Base-by-base conservation (phyloP, 1,140 invertebrate species). In the Drosophila fuyamai region DNA sequence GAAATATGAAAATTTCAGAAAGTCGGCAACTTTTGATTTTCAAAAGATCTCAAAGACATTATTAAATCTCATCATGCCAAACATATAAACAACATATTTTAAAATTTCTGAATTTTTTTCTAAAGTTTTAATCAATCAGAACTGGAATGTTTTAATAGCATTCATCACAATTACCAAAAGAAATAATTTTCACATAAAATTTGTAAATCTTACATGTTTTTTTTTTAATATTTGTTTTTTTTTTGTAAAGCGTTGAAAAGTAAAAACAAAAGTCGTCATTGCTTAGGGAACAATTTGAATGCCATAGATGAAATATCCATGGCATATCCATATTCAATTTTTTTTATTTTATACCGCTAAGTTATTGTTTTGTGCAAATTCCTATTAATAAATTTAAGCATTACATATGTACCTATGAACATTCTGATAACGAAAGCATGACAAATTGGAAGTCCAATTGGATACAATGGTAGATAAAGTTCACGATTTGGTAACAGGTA, bases 371-470 rank as follows among this genome's bases (percentile, higher is more conserved):
- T 61, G 16, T 10, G 12, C 23, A 40, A 62, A 18, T 32, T 62
- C 53, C 6, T 16, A 23, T 38, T 54, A 8, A 40, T 36, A 23
- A 23, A 23, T 54, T 32, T 9, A 55, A 38, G 60, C 16, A 46
- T 62, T 40, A 14, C 18, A 74, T 35, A 44, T 71, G n/a, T 18
- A 29, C 10, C 13, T 63, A n/a, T 48, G 5, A 8, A 18, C 7
- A 2, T 61, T 67, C 29, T 65, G 65, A 68, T 68, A 68, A 68
- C 29, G 44, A 51, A 51, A 51, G 46, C 65, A 68, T 68, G 65
- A 68, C 47, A 65, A 68, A 68, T 68, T 68, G 32, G 1, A 65
- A 53, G 32, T 65, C 23, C 38, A 44, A 68, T 68, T 68, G 65
- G 65, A 61, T 61, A 65, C 56, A 61, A 61, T 46, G 58, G 6